Percentiles rank a stretch among this genome's conserved stretches.
Conservation (phyloP, 2,113 vertebrate species). For the Polypterus senegalus region DNA sequence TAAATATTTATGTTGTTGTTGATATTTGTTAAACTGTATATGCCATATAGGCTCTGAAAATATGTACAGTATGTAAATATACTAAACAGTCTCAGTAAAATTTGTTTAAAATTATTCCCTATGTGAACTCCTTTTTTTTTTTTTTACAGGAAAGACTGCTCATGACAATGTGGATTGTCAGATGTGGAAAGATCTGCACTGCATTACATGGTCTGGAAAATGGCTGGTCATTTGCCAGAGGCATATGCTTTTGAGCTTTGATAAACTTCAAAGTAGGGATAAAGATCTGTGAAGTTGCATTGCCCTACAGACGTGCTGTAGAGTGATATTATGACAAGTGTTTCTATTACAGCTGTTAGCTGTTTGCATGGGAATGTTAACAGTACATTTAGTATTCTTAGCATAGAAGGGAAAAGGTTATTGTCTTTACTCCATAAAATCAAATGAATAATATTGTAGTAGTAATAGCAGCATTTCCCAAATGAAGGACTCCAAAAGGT, state of each 20-base stretch:
- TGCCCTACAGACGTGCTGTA: slow-evolving; percentile 60
- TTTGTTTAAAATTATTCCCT: too few relatives aligned
- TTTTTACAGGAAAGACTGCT: slow-evolving; percentile 5
- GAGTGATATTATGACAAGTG: slow-evolving; percentile 33
- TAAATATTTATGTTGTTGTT: too few relatives aligned
- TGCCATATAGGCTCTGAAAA: too few relatives aligned
- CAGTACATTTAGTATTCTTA: neutral
- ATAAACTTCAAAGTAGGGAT: slow-evolving; percentile 72
- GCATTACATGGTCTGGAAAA: slow-evolving; percentile 70
- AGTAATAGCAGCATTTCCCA: too few relatives aligned
- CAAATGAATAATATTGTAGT: too few relatives aligned
- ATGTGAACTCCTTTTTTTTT: too few relatives aligned
- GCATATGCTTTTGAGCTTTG: slow-evolving; percentile 37
- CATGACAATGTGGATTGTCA: slow-evolving; percentile 61
- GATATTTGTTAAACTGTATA: too few relatives aligned
- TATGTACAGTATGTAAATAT: too few relatives aligned
- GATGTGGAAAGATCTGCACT: slow-evolving; percentile 56
- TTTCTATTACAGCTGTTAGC: slow-evolving; percentile 71
- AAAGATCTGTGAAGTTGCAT: slow-evolving; percentile 58
- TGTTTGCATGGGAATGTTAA: slow-evolving; percentile 33
- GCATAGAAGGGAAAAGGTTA: too few relatives aligned
- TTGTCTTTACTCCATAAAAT: too few relatives aligned
- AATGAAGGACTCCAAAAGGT: too few relatives aligned
- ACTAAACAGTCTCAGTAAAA: too few relatives aligned
- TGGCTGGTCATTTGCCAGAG: slow-evolving; percentile 60